phyloP scores from a whole-genome alignment of 2,888 invertebrate genomes.

The Platerodrilus igneus region DNA sequence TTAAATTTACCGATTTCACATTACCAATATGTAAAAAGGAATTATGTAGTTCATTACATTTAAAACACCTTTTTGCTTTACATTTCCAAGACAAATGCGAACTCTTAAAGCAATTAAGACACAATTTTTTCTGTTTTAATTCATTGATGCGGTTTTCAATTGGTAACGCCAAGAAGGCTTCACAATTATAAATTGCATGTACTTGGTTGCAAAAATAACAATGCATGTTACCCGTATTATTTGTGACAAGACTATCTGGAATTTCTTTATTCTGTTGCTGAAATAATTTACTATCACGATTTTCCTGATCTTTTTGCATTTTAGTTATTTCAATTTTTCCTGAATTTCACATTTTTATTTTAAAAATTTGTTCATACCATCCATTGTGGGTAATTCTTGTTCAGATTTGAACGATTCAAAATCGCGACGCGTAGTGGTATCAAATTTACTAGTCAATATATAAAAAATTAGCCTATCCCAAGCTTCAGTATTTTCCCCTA shows the following conservation, averaged over 20 bases:
- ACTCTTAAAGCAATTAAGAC: not conserved
- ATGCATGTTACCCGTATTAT: too few species aligned
- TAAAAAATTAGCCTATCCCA: conserved; percentile 8
- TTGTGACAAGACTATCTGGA: too few species aligned
- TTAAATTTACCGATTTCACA: too few species aligned
- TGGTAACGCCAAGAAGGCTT: not conserved
- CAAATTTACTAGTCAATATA: conserved; percentile 7
- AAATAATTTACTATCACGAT: too few species aligned
- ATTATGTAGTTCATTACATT: conserved; percentile 4
- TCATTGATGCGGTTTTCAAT: not conserved
- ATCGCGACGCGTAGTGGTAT: not conserved
- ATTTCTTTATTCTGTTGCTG: too few species aligned
- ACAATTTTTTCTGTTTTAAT: not conserved
- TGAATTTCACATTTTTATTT: conserved; percentile 3
- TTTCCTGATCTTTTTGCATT: too few species aligned
- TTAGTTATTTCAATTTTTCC: too few species aligned
- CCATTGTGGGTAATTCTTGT: not conserved
- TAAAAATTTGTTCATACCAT: conserved; percentile 8
- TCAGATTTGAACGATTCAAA: conserved; percentile 1
- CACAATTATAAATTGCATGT: not conserved
- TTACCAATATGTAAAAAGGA: too few species aligned
- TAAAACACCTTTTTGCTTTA: not conserved
- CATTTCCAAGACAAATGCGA: not conserved
- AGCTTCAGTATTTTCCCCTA: not conserved
- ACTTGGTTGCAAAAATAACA: not conserved